A percentile compares a stretch with the other conserved stretches of the same genome.
Conservation (phyloP, 2,888 invertebrate species). For the Nineta flava region DNA sequence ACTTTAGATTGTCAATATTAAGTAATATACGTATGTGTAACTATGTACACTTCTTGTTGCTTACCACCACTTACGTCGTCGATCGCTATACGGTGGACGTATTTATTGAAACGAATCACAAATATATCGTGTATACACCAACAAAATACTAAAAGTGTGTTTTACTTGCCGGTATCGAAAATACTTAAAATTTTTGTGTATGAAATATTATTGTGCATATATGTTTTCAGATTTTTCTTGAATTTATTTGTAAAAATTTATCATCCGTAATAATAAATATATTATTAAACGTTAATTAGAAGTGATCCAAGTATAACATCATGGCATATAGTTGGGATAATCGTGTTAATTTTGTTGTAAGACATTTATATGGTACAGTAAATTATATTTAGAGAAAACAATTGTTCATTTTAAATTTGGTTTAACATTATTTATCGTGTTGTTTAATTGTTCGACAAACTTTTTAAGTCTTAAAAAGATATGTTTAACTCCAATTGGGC, state of each 20-base stretch:
- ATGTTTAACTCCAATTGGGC: too few relatives aligned
- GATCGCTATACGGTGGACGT: too few relatives aligned
- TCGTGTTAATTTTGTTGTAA: constrained; percentile 66
- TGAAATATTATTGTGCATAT: not conserved
- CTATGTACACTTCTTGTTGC: not conserved
- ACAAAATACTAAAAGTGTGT: not conserved
- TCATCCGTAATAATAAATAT: too few relatives aligned
- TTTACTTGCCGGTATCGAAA: not conserved
- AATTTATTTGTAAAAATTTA: too few relatives aligned
- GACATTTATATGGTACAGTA: constrained; percentile 64
- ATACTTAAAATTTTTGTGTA: not conserved
- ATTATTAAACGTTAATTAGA: not conserved
- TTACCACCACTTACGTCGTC: not conserved
- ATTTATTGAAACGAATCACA: too few relatives aligned
- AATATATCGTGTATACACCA: too few relatives aligned
- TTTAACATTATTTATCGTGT: not conserved
- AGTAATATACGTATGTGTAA: not conserved
- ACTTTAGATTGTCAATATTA: not conserved
- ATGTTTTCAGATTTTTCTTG: too few relatives aligned
- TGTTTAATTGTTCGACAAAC: not conserved
- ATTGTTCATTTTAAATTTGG: not conserved
- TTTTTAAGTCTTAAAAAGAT: too few relatives aligned
- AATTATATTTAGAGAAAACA: not conserved
- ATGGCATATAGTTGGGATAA: constrained; percentile 78
- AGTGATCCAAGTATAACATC: constrained; percentile 25